A percentile compares a stretch with the other conserved stretches of the same genome.
phyloP scores from a whole-genome alignment of 1,140 invertebrate genomes.

The Drosophila yakuba region DNA sequence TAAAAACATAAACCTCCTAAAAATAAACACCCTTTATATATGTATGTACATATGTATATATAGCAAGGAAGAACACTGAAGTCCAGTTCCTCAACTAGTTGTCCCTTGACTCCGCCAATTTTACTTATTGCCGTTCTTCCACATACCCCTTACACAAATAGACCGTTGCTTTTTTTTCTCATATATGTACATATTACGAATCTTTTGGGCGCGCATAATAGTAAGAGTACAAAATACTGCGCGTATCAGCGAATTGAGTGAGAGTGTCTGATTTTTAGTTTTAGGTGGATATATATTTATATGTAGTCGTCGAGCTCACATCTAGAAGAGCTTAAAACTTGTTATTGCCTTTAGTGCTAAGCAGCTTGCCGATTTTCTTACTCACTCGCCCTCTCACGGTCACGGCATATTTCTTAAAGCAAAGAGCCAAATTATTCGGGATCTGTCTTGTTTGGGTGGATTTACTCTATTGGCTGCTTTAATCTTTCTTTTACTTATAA shows the following conservation, averaged over 20 bases:
- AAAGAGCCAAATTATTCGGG: constrained; percentile 18
- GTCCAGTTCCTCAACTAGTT: no score
- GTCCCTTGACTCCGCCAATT: no score
- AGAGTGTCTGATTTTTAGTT: constrained; percentile 11
- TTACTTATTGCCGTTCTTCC: background rate
- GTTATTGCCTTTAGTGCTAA: constrained; percentile 62
- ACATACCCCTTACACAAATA: constrained; percentile 32
- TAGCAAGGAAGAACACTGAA: no score
- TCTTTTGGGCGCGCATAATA: constrained; percentile 61
- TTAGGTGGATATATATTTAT: constrained; percentile 6
- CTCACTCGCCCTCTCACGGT: constrained; percentile 9
- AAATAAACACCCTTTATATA: no score
- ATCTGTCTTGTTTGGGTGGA: constrained; percentile 26
- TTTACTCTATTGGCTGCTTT: no score
- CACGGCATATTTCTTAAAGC: constrained; percentile 3
- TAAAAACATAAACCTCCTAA: no score
- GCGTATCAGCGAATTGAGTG: constrained; percentile 11
- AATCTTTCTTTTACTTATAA: no score
- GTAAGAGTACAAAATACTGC: constrained; percentile 69
- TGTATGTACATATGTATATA: no score
- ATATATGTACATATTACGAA: constrained; percentile 67
- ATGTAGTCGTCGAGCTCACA: constrained; percentile 37
- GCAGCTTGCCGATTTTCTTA: constrained; percentile 49
- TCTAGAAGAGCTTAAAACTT: constrained; percentile 77
- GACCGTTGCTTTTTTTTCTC: constrained; percentile 50